Conservation (phyloP, 23 tunicate genomes). For the Styela plicata region DNA sequence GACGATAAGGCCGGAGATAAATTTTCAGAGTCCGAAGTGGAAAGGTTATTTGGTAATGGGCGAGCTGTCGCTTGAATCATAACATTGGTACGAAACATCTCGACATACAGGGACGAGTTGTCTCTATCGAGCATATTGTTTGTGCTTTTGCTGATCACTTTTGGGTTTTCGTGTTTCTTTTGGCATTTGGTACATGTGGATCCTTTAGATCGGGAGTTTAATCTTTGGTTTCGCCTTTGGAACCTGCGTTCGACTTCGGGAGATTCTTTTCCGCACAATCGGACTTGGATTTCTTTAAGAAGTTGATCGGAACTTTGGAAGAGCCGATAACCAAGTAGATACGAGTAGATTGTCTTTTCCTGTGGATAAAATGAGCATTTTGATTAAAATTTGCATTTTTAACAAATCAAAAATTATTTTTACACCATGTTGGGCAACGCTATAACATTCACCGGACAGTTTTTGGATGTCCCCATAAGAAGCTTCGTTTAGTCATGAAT, state of each 20-base stretch:
- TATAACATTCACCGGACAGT: too few species aligned
- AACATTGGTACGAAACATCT: conserved; percentile 25
- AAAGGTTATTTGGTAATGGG: background rate
- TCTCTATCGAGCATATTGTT: conserved; percentile 28
- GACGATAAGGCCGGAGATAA: conserved; percentile 15
- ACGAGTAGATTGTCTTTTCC: conserved; percentile 69
- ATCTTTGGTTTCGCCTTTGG: conserved; percentile 13
- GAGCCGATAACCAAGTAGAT: conserved; percentile 82
- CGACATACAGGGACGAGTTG: conserved; percentile 13
- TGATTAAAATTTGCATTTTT: background rate
- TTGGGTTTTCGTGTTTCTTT: conserved; percentile 10
- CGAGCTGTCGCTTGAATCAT: conserved; percentile 24
- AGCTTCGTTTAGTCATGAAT: too few species aligned
- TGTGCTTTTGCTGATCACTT: conserved; percentile 29
- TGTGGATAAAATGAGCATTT: background rate
- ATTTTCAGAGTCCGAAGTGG: background rate
- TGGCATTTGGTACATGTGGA: conserved; percentile 24
- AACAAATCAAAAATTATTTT: background rate
- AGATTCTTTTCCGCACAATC: conserved; percentile 32
- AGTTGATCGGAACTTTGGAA: conserved; percentile 69
- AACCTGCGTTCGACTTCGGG: conserved; percentile 17
- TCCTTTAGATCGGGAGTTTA: background rate
- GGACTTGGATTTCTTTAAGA: conserved; percentile 48
- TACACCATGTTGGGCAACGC: background rate
- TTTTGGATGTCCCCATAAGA: too few species aligned